A percentile compares a stretch with the other conserved stretches of the same genome.
Conservation (phyloP, 2,113 vertebrate genomes). For the Tetrao urogallus region DNA sequence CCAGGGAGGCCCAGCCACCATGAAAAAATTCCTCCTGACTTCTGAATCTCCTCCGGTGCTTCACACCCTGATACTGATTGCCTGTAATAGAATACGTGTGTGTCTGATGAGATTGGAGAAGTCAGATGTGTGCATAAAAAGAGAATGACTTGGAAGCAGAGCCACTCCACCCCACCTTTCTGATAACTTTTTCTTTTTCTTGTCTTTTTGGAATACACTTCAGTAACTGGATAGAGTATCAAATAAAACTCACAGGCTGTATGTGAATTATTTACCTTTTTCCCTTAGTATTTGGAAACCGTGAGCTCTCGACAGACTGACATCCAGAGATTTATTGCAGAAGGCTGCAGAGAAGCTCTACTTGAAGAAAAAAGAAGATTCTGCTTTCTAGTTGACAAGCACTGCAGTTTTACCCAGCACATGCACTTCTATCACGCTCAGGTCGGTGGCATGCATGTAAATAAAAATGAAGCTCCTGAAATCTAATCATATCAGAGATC, state of each 20-base stretch:
- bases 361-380: slow-evolving; percentile 95
- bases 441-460: slow-evolving; percentile 70
- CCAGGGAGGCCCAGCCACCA: not conserved
- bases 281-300: slow-evolving; percentile 86
- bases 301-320: slow-evolving; percentile 91
- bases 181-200: not conserved
- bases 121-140: not conserved
- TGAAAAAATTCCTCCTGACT: not conserved
- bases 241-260: not conserved
- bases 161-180: not conserved
- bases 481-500: not conserved
- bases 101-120: not conserved
- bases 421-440: slow-evolving; percentile 87
- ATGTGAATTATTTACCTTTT: not conserved
- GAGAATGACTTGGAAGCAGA: not conserved
- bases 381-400: slow-evolving; percentile 97
- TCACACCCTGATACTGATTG: not conserved
- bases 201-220: not conserved
- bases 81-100: not conserved
- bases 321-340: slow-evolving; percentile 93
- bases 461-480: not conserved
- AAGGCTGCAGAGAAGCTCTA: slow-evolving; percentile 93
- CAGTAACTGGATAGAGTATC: not conserved
- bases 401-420: slow-evolving; percentile 90
- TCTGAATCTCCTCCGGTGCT: not conserved